These are phyloP conservation scores for Steatornis caripensis DNA, from an alignment of 2,113 vertebrate species.

Conservation along the genomic window DNA sequence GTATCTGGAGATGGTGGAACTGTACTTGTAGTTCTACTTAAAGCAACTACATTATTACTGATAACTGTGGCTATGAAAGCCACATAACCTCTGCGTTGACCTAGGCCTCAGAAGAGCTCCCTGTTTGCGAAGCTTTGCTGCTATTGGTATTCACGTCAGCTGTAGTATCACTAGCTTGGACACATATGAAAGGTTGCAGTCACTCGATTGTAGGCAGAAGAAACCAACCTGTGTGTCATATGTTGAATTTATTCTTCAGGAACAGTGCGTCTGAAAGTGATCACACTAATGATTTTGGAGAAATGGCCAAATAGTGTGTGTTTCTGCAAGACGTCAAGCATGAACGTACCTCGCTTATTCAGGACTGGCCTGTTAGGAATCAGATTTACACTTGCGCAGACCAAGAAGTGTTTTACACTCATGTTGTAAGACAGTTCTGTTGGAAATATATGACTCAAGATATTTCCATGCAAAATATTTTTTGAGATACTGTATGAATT, in stretches of 20 bases:
- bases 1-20: not conserved
- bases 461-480: not conserved
- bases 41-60: not conserved
- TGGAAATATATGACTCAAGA: not conserved
- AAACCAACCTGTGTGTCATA: not conserved
- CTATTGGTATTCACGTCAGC: fast-evolving
- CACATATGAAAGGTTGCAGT: not conserved
- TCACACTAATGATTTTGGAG: not conserved
- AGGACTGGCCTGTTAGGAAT: not conserved
- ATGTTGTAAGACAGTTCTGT: not conserved
- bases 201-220: not conserved
- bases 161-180: not conserved
- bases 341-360: not conserved
- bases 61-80: not conserved
- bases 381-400: not conserved
- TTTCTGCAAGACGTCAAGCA: not conserved
- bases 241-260: not conserved
- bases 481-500: not conserved
- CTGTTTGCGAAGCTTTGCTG: not conserved
- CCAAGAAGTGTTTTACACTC: not conserved
- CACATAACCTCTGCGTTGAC: not conserved
- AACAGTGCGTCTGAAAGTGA: not conserved
- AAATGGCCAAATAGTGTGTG: not conserved
- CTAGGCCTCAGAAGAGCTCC: not conserved
- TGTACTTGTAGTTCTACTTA: not conserved